Evolutionary conservation across 2,888 invertebrate genomes (phyloP), one percentile per base, ranked within the genome.

Genomic region (Drosophila villosipedis): DNA sequence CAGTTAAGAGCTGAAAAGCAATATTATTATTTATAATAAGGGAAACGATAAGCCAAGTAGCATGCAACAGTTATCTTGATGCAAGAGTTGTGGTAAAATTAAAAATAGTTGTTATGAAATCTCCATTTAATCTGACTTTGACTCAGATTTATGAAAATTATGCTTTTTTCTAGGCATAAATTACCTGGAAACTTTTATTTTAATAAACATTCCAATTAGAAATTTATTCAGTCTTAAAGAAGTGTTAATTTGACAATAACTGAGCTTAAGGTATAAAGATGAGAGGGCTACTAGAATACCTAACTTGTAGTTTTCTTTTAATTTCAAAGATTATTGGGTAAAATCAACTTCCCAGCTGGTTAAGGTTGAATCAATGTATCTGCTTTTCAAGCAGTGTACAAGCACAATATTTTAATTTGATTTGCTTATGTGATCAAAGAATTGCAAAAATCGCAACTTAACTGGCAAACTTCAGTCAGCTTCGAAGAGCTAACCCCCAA

Each of bases 1-100:
- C 72, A 78, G 59, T 57, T 28, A 19, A 31, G 33, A 62, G 60
- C 60, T 43, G 65, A 52, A 78, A 64, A 68, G 55, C 64, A 37
- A n/a, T 49, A 69, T 59, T 68, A 73, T 73, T 43, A 14, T 47
- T 47, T 0, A 31, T 9, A 63, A 35, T 53, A 39, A 62, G 52
- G 54, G 39, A 14, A 52, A 58, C 64, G 73, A 75, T 68, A 84
- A 67, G 69, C 33, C 22, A 2, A 14, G 25, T 31, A 50, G 25
- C 73, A 57, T 59, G 68, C 62, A 35, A 53, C 53, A 35, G 28
- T 35, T 65, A 58, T 58, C 41, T 65, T 55, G 47, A 50, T 47
- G 14, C 41, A 2, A 28, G 10, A 43, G 22, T 58, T 58, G 31
- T 22, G 25, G n/a, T 6, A 14, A 30, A 47, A 39, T 16, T 12